Evolutionary conservation across 2,113 vertebrate species (phyloP), one percentile per base, ranked within the genome.

Genomic region (Tychaedon coryphoeus): DNA sequence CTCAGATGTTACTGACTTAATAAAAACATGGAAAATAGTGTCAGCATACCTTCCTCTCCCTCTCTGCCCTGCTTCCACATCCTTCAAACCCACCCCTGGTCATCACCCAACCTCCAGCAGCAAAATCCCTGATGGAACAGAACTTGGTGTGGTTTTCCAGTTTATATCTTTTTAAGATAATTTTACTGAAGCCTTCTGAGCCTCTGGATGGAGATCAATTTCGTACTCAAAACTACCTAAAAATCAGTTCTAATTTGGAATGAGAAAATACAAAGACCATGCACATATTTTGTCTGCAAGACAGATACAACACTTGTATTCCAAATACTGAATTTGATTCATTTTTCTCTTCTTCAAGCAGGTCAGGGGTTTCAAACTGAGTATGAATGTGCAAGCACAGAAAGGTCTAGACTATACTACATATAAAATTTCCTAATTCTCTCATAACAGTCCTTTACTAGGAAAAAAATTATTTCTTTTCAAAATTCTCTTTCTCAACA

Each of bases 111-210:
- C 33, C 24, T 47, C 50, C 42, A 45, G 56, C 38, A 89, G 40
- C 24, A 80, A 25, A 65, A 43, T 19, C 28, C 1, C 0, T 45
- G 9, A 62, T 4, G 15, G 47, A 53, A 84, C 6, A 57, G 14
- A 91, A 36, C 18, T 53, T 24, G 7, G n/a, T 8, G 18, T 16
- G 3, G 0, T 0, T 31, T 28, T 53, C 28, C 3, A 23, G 25
- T 18, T 61, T 25, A 1, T 15, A 1, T 19, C 10, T 62, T 50
- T 65, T 42, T 3, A 54, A 34, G 33, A 3, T 15, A 72, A 16
- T 54, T 62, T 45, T 24, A 51, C 7, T 24, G 38, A 84, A 38
- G 42, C 8, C 12, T 5, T 12, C 23, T 40, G 15, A 80, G 31
- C 8, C 24, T 38, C 28, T 57, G 45, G 19, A 73, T 2, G 1